Percentiles rank a stretch among this genome's conserved stretches.
phyloP scores from a whole-genome alignment of 2,113 vertebrate species.

The Myotis lucifugus region DNA sequence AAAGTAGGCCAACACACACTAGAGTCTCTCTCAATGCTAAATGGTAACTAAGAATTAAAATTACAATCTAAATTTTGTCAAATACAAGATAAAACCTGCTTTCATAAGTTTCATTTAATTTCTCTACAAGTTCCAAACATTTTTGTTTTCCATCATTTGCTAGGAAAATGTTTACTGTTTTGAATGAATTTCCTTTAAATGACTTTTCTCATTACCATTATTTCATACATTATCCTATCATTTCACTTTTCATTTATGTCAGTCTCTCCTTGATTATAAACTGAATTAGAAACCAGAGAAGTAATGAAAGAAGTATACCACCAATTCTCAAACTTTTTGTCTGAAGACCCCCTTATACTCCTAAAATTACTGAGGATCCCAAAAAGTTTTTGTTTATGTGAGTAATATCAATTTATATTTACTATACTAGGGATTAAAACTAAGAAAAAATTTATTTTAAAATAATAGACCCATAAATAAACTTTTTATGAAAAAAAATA shows the following conservation, averaged over 20 bases:
- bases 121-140: not conserved
- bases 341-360: not conserved
- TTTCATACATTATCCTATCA: not conserved
- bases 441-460: constrained; percentile 5
- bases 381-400: not conserved
- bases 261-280: constrained; percentile 27
- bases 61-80: not conserved
- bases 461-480: constrained; percentile 24
- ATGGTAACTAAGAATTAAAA: not conserved
- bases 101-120: constrained; percentile 18
- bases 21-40: not conserved
- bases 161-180: not conserved
- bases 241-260: constrained; percentile 1
- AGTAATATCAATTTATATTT: constrained; percentile 1
- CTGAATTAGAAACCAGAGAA: not conserved
- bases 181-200: not conserved
- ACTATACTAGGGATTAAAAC: constrained; percentile 41
- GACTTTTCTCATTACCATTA: not conserved
- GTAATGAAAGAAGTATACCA: not conserved
- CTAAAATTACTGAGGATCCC: constrained; percentile 14
- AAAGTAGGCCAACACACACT: not conserved
- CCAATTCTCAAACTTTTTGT: not conserved
- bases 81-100: constrained; percentile 44
- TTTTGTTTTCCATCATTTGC: not conserved
- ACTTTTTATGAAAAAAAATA: constrained; percentile 1